Conservation (phyloP, 92 coral and sea anemone species). For the Parazoanthus darwini region DNA sequence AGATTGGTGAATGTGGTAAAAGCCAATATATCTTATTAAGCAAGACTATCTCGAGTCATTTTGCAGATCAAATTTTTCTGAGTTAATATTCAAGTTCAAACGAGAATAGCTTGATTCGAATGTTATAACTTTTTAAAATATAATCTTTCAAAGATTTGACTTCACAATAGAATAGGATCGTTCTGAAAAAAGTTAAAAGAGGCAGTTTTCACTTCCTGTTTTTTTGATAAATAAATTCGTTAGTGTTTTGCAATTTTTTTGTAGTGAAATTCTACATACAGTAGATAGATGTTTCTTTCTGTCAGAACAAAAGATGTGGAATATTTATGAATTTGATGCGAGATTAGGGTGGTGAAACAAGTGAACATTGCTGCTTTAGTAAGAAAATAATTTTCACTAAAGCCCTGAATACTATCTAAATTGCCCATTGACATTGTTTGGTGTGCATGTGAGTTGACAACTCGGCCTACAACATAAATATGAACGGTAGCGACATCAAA, state of each 20-base stretch:
- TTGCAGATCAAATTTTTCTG: background rate
- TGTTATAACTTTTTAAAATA: slow-evolving; percentile 2
- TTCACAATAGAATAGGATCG: background rate
- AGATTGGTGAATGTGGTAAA: background rate
- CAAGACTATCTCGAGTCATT: background rate
- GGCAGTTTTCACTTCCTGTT: background rate
- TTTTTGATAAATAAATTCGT: background rate
- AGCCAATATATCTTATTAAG: background rate
- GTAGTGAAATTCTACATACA: slow-evolving; percentile 20
- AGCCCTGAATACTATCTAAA: slow-evolving; percentile 12
- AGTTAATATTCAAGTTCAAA: background rate
- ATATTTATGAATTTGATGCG: background rate
- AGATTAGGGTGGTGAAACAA: slow-evolving; percentile 14
- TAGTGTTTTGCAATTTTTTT: slow-evolving; percentile 27
- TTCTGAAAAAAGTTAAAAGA: background rate
- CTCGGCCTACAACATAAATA: background rate
- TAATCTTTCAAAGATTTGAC: background rate
- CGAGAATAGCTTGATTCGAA: background rate
- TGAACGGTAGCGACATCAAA: background rate
- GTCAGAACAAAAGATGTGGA: background rate
- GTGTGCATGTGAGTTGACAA: slow-evolving; percentile 3
- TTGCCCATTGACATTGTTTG: background rate
- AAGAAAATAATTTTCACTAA: background rate
- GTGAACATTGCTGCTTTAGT: slow-evolving; percentile 7
- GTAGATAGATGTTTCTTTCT: background rate